Evolutionary conservation across 2,888 invertebrate genomes (phyloP).

Genomic region (Orthosia gothica): DNA sequence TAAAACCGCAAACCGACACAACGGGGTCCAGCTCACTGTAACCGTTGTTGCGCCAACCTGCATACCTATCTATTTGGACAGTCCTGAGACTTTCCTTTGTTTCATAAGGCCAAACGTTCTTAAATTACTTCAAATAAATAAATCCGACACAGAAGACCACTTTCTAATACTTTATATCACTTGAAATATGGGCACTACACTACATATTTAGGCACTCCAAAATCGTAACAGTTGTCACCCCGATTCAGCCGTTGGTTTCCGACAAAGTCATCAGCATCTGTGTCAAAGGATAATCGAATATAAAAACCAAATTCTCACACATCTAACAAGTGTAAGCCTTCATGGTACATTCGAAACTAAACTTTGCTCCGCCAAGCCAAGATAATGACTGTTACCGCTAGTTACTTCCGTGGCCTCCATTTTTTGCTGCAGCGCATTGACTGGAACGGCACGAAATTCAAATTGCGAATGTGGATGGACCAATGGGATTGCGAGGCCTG

Average conservation of each 20-base stretch:
- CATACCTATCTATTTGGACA: not conserved
- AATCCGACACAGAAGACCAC: not conserved
- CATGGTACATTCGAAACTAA: conserved; percentile 43
- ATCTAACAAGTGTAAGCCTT: conserved; percentile 20
- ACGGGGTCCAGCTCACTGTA: not conserved
- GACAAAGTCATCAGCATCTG: not conserved
- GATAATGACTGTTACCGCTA: conserved; percentile 65
- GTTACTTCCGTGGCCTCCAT: conserved; percentile 68
- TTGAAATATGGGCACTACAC: not conserved
- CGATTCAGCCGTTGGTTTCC: not conserved
- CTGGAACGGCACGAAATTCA: conserved; percentile 84
- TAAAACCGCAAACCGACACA: conserved; percentile 9
- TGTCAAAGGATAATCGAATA: conserved; percentile 4
- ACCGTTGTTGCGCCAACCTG: not conserved
- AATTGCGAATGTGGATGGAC: conserved; percentile 71
- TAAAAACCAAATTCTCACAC: not conserved
- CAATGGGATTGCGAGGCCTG: conserved; percentile 79
- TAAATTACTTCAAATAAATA: not conserved
- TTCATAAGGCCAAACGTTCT: not conserved
- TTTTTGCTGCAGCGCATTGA: conserved; percentile 81
- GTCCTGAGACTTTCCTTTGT: not conserved
- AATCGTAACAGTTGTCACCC: not conserved
- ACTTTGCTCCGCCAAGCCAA: conserved; percentile 33
- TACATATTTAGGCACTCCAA: not conserved
- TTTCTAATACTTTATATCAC: not conserved